Base-by-base conservation (phyloP, 30 jellyfish, hydroid and myxozoan species). In the Catostylus mosaicus region DNA sequence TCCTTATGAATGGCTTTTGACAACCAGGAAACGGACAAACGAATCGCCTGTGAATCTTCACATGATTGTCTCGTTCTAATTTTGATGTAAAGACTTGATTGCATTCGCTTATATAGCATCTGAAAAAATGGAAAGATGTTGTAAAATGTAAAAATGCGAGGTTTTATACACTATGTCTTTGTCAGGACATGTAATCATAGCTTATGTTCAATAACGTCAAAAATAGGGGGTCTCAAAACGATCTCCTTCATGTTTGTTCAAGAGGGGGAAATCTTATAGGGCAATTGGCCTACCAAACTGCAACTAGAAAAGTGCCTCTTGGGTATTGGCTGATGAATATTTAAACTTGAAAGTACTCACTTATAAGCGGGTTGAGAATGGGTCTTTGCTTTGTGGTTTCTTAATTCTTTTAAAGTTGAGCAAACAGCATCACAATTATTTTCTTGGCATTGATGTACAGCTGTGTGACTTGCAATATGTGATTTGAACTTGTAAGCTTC, bases 1-100 rank as follows among this genome's bases (percentile, higher is more conserved):
- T 66, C 68, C 81, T 81, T 19, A 33, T 20, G 33, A 81, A 81
- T 57, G 67, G 78, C 30, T 77, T 47, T 30, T 50, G 62, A 38
- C 88, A 77, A 59, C 65, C 78, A 30, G 88, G 78, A 47, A 77
- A 77, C 6, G 88, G 47, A 35, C 88, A 77, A 36, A 77, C 67
- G 32, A 59, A 77, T 1, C 71, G 67, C 18, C 78, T 26, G 27
- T 54, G 88, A 37, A 5, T 57, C 45, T 77, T 77, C 35, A 43
- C 54, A 36, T 72, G 84, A 26, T 7, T 30, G n/a, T 72, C 84
- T 24, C 72, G 84, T 30, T 46, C 84, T 27, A 36, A 6, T 72
- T 35, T 52, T 11, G 84, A 45, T 24, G 71, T 30, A 54, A 51
- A 72, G 35, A 33, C 59, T 7, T 60, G 31, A 23, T 38, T 23